phyloP scores from a whole-genome alignment of 2,888 invertebrate genomes.

The Aricia artaxerxes region DNA sequence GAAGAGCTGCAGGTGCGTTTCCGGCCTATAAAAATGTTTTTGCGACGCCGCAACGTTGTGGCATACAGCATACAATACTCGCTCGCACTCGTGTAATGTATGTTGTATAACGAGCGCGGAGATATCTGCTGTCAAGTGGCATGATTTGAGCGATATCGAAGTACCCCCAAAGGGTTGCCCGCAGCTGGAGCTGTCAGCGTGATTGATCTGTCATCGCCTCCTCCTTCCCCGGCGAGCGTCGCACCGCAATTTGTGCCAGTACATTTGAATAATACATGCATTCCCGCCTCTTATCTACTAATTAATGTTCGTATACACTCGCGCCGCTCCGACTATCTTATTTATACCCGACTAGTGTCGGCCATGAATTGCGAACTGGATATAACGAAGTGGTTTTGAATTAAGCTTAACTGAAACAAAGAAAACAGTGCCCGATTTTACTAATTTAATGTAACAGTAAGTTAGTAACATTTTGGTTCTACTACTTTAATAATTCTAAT shows the following conservation, averaged over 20 bases:
- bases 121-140: not conserved
- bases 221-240: conserved; percentile 26
- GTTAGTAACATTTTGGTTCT: not conserved
- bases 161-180: conserved; percentile 12
- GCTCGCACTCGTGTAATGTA: not conserved
- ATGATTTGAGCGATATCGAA: conserved; percentile 18
- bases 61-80: not conserved
- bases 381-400: conserved; percentile 19
- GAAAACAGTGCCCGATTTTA: not conserved
- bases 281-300: conserved; percentile 13
- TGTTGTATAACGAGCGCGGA: not conserved
- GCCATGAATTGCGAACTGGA: conserved; percentile 17
- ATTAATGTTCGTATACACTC: conserved; percentile 25
- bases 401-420: conserved; percentile 8
- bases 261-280: conserved; percentile 30
- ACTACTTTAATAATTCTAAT: not conserved
- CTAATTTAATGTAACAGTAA: not conserved
- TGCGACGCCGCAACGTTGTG: not conserved
- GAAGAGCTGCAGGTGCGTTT: too few species aligned
- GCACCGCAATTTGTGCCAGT: conserved; percentile 15
- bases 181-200: conserved; percentile 43
- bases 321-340: conserved; percentile 15
- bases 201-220: conserved; percentile 42
- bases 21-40: not conserved
- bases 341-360: conserved; percentile 19